Base-by-base conservation (phyloP, 2,113 vertebrate species). In the Pseudopodoces humilis region DNA sequence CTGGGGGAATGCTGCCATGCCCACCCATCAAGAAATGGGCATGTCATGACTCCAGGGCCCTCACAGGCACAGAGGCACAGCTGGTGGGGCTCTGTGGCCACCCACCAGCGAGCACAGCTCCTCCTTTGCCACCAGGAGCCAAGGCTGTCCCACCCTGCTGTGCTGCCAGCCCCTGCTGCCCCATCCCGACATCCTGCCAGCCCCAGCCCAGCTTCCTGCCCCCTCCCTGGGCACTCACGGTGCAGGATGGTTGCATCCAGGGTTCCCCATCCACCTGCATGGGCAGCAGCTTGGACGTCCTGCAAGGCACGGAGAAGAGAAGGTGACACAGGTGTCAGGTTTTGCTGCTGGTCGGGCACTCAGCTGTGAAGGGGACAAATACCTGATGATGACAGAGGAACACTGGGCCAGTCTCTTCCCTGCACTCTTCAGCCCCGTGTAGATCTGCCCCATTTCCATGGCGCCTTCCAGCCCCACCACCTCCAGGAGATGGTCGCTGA, bases 241-340 rank as follows among this genome's bases (percentile, higher is more conserved):
- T 98, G 97, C 99, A 99, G 37, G 98, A 97, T 0, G 99, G 98
- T 97, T 99, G 99, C 99, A 99, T 99, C 99, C 99, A 99, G 50
- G 99, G 99, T 96, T 99, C 99, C 28, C 99, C 99, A 9, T 99
- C 99, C 64, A 99, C 99, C 98, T 99, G 99, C 99, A 99, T 99
- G 23, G 99, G 99, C 95, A 99, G 97, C 91, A 98, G 97, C 52
- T 99, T 98, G 93, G 98, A 98, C 0, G 99, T 99, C 97, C 99
- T 99, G 96, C 63, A 86, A 86, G 25, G 78, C 39, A 46, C n/a
- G 91, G 81, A 91, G 81, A 30, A 15, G 58, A 33, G 39, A 20
- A 5, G 23, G 37, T 87, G 62, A 72, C 31, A 9, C 15, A 2
- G 52, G 49, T 0, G 1, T 30, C 30, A 7, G 37, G 41, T 86